Evolutionary conservation across 2,113 vertebrate species (phyloP), one percentile per base, ranked within the genome.

Genomic region (Sisor rabdophorus): DNA sequence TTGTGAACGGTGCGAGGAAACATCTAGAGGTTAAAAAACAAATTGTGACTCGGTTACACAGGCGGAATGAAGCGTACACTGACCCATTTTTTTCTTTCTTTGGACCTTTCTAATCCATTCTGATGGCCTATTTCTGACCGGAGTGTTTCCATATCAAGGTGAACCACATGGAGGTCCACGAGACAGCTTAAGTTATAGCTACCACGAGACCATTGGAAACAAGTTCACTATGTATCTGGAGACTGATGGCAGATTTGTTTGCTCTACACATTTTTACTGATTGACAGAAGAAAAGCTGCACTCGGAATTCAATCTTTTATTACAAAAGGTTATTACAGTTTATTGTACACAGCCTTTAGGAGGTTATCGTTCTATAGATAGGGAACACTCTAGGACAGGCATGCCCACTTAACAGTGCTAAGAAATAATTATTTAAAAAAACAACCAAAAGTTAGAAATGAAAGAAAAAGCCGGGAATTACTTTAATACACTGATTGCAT

Each of bases 251-350:
- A 44, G 40, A 44, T 44, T 44, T 44, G 10, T 10, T 10, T 11
- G 47, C n/a, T 24, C 0, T 10, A 40, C 60, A 26, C 22, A 4
- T 13, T 44, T 4, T 28, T 12, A 32, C 54, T 1, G 63, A 52
- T 12, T 12, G 24, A 52, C 47, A 52, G 20, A 69, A 52, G 16
- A 28, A 69, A 5, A 12, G 22, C 65, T 52, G 47, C 44, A 12
- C 19, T 28, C 17, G 50, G 47, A 28, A 87, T 91, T 91, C 88
- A 90, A 90, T 88, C 82, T 92, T 93, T 95, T 95, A 94, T 93
- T 95, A 86, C 89, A 92, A 88, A 92, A 91, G 92, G 91, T 94
- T 94, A 89, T 91, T 93, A 95, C 93, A 95, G 91, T 93, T 95
- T 85, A 87, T 93, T 93, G 91, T 92, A 95, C 94, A 95, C 91